Evolutionary conservation across 35 echinoderm and acorn worm species (phyloP).

Genomic region (Ophiothrix spiculata): DNA sequence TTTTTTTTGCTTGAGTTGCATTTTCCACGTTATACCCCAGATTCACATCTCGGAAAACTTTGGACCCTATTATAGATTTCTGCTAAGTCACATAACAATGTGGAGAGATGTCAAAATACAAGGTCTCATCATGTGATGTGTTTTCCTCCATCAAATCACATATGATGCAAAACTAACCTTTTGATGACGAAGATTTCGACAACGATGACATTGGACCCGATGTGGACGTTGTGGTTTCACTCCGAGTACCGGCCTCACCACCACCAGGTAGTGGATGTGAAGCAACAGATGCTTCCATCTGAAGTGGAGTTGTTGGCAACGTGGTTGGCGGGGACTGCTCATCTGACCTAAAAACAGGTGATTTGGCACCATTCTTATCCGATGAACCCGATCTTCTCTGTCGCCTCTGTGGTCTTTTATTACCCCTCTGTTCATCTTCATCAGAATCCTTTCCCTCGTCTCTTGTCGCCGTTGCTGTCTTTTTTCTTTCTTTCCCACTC

Average conservation of each 20-base stretch:
- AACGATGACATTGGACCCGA: not conserved
- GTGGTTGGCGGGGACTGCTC: not conserved
- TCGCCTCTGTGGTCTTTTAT: not conserved
- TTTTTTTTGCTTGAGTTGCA: no score
- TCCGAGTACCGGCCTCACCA: no score
- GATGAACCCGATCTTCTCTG: not conserved
- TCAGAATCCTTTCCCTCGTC: not conserved
- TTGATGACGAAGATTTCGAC: not conserved
- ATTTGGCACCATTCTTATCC: not conserved
- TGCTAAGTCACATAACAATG: no score
- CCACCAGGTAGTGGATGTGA: not conserved
- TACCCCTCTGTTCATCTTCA: not conserved
- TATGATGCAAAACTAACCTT: not conserved
- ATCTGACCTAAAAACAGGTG: not conserved
- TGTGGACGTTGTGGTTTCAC: no score
- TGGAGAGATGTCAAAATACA: no score
- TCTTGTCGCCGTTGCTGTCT: not conserved
- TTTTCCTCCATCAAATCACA: no score
- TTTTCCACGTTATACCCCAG: no score
- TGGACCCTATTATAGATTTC: no score
- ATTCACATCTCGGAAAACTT: no score
- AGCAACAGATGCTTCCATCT: not conserved
- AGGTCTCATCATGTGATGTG: no score
- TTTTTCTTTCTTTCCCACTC: not conserved
- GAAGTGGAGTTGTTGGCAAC: not conserved